These are phyloP conservation scores for Drosophila eohydei DNA, from an alignment of 2,888 invertebrate species.

Conservation along the genomic window DNA sequence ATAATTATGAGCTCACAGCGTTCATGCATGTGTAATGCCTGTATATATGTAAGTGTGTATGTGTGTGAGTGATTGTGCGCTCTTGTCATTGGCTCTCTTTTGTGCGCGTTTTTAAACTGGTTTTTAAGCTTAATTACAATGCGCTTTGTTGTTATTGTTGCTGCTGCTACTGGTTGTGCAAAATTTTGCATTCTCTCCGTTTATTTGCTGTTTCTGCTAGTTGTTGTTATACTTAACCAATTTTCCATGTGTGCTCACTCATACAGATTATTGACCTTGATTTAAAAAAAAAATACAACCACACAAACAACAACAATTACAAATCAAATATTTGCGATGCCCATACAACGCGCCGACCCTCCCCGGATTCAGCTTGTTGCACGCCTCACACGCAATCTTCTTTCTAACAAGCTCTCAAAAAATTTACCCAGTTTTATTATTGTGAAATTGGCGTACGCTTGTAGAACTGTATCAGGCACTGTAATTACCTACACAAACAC, in stretches of 20 bases:
- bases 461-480: slow-evolving; percentile 26
- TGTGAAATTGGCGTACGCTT: slow-evolving; percentile 35
- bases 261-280: slow-evolving; percentile 80
- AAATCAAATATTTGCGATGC: slow-evolving; percentile 30
- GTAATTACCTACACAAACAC: slow-evolving; percentile 24
- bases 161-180: slow-evolving; percentile 16
- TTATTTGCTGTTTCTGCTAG: slow-evolving; percentile 48
- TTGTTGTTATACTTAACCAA: slow-evolving; percentile 45
- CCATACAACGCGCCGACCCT: not conserved
- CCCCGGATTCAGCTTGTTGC: slow-evolving; percentile 36
- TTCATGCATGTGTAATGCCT: not conserved
- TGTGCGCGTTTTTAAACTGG: slow-evolving; percentile 66
- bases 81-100: slow-evolving; percentile 42
- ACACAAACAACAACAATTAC: slow-evolving; percentile 2
- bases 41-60: slow-evolving; percentile 19
- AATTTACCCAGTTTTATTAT: slow-evolving; percentile 35
- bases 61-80: slow-evolving; percentile 24
- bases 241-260: slow-evolving; percentile 51
- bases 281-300: slow-evolving; percentile 37
- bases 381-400: slow-evolving; percentile 42
- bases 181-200: slow-evolving; percentile 70
- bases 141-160: slow-evolving; percentile 58
- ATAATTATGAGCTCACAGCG: slow-evolving; percentile 54
- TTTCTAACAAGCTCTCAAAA: slow-evolving; percentile 17
- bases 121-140: slow-evolving; percentile 76